Evolutionary conservation across 30 jellyfish, hydroid and myxozoan genomes (phyloP), one percentile per base, ranked within the genome.

Genomic region (Mastigias papua): DNA sequence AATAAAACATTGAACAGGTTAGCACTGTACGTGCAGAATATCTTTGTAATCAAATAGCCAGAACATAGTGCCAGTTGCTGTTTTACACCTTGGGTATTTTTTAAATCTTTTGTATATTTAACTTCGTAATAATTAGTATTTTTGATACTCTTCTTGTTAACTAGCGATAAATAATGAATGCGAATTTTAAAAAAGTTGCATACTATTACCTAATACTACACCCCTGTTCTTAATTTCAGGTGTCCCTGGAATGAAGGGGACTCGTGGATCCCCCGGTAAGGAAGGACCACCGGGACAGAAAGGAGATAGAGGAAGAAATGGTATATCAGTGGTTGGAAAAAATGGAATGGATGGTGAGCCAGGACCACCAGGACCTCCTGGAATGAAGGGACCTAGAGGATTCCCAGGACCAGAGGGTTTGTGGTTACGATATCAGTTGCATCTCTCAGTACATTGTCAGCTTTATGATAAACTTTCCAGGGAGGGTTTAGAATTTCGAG

Each of bases 321-420:
- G 98, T 63, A 22, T 79, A 25, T 48, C 94, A 49, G 22, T 71
- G 35, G 35, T 16, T 7, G 98, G 98, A 51, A 50, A 35, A 42
- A 69, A 91, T 60, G 98, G 98, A 21, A 89, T 88, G 97, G 98
- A 94, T 94, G 98, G 98, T 17, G 97, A 83, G 51, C 91, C 97
- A 1, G 98, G 98, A 5, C 97, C 96, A 10, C 89, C 86, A 32
- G 98, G 98, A 54, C 94, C 96, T 15, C 97, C 98, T 11, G 98
- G 98, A 69, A 65, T 0, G 0, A 71, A 85, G 34, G 98, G 98
- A 22, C 49, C 80, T 3, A 91, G 57, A 0, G 98, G 98, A 71
- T 94, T 89, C 84, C 94, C 97, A 16, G 98, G 98, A 30, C 66
- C 72, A 16, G 57, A 34, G 21, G 98, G 98, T 88, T 5, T 0